Conservation (phyloP, 2,888 invertebrate genomes). For the Agrochola lota region DNA sequence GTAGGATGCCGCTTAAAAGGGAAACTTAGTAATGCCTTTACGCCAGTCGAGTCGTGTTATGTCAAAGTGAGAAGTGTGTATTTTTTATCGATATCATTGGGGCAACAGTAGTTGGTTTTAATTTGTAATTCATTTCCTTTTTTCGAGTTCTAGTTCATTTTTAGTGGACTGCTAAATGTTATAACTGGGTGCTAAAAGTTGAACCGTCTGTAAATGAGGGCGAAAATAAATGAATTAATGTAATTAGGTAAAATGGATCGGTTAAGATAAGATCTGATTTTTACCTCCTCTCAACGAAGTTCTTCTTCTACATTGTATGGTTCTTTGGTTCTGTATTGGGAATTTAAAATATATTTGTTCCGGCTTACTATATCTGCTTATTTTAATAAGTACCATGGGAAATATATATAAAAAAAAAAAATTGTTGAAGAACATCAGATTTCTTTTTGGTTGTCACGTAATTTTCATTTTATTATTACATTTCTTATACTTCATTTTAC, state of each 20-base stretch:
- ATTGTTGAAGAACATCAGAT: neutral
- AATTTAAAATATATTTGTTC: neutral
- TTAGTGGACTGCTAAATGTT: slow-evolving; percentile 44
- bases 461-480: neutral
- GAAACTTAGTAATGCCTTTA: slow-evolving; percentile 86
- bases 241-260: slow-evolving; percentile 15
- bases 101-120: slow-evolving; percentile 83
- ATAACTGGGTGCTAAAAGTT: slow-evolving; percentile 39
- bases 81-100: slow-evolving; percentile 82
- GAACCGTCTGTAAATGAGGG: neutral
- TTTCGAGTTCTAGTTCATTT: slow-evolving; percentile 37
- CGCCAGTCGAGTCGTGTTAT: slow-evolving; percentile 84
- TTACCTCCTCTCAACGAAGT: neutral
- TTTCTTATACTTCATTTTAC: slow-evolving; percentile 8
- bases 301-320: neutral
- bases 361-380: neutral
- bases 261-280: slow-evolving; percentile 29
- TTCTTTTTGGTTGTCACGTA: neutral
- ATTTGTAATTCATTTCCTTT: too few species aligned
- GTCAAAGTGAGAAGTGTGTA: slow-evolving; percentile 75
- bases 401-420: neutral
- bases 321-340: neutral
- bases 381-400: neutral
- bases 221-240: slow-evolving; percentile 30
- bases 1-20: slow-evolving; percentile 83